These are phyloP conservation scores for Macrophya alboannulata DNA, from an alignment of 2,888 invertebrate species.

Conservation along the genomic window DNA sequence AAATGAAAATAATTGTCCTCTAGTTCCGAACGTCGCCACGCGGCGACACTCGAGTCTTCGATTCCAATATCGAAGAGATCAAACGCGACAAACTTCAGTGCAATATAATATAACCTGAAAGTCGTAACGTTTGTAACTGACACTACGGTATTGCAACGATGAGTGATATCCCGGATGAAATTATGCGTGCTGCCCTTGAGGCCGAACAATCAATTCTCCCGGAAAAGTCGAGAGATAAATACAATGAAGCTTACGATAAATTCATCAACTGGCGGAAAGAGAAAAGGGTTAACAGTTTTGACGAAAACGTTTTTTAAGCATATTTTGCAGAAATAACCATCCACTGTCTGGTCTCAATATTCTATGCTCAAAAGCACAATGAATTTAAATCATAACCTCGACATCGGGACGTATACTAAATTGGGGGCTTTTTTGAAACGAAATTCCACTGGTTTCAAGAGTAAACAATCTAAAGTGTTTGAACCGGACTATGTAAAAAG, in stretches of 20 bases:
- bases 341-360: slow-evolving; percentile 58
- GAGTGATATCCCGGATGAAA: slow-evolving; percentile 17
- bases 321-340: slow-evolving; percentile 58
- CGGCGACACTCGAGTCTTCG: too few species aligned
- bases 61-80: too few species aligned
- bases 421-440: slow-evolving; percentile 53
- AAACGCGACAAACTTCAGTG: too few species aligned
- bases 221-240: slow-evolving; percentile 47
- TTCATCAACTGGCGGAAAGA: slow-evolving; percentile 56
- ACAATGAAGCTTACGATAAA: slow-evolving; percentile 45
- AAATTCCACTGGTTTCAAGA: slow-evolving; percentile 53
- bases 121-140: too few species aligned
- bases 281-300: slow-evolving; percentile 34
- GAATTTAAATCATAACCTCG: slow-evolving; percentile 51
- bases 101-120: too few species aligned
- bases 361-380: slow-evolving; percentile 59
- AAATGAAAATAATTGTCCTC: too few species aligned
- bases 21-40: too few species aligned
- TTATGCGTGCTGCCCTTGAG: background rate
- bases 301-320: slow-evolving; percentile 52
- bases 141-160: background rate
- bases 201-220: slow-evolving; percentile 32
- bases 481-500: slow-evolving; percentile 55
- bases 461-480: slow-evolving; percentile 58
- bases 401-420: slow-evolving; percentile 44